phyloP scores from a whole-genome alignment of 2,888 invertebrate species.

The Tryphoninae sp. region DNA sequence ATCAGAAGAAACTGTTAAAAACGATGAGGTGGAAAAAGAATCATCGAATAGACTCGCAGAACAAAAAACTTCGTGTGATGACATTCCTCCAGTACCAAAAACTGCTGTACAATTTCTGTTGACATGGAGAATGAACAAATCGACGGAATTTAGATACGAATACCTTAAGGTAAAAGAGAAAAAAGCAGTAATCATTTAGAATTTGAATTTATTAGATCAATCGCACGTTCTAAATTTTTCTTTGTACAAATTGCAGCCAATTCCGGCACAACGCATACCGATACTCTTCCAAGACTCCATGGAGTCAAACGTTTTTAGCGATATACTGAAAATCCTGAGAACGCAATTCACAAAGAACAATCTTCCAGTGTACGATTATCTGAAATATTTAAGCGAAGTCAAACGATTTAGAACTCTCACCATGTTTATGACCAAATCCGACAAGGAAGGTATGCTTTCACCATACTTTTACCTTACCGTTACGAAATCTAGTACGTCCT shows the following conservation, averaged over 20 bases:
- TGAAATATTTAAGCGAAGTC: slow-evolving; percentile 83
- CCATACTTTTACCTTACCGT: not conserved
- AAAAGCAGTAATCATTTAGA: not conserved
- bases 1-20: slow-evolving; percentile 21
- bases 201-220: slow-evolving; percentile 3
- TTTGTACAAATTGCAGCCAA: slow-evolving; percentile 81
- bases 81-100: slow-evolving; percentile 82
- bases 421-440: slow-evolving; percentile 84
- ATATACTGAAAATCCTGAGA: slow-evolving; percentile 83
- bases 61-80: slow-evolving; percentile 32
- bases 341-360: slow-evolving; percentile 81
- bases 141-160: slow-evolving; percentile 82
- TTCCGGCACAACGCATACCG: slow-evolving; percentile 84
- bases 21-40: slow-evolving; percentile 46
- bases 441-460: slow-evolving; percentile 83
- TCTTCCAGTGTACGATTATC: slow-evolving; percentile 82
- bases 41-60: slow-evolving; percentile 18
- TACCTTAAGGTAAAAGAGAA: slow-evolving; percentile 83
- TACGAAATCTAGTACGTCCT: not conserved
- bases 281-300: slow-evolving; percentile 87
- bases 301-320: slow-evolving; percentile 85
- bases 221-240: not conserved
- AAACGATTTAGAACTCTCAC: slow-evolving; percentile 86
- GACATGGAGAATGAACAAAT: slow-evolving; percentile 84
- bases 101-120: slow-evolving; percentile 86